A percentile compares a stretch with the other conserved stretches of the same genome.
phyloP scores from a whole-genome alignment of 1,140 invertebrate species.

The Laupala kohalensis region DNA sequence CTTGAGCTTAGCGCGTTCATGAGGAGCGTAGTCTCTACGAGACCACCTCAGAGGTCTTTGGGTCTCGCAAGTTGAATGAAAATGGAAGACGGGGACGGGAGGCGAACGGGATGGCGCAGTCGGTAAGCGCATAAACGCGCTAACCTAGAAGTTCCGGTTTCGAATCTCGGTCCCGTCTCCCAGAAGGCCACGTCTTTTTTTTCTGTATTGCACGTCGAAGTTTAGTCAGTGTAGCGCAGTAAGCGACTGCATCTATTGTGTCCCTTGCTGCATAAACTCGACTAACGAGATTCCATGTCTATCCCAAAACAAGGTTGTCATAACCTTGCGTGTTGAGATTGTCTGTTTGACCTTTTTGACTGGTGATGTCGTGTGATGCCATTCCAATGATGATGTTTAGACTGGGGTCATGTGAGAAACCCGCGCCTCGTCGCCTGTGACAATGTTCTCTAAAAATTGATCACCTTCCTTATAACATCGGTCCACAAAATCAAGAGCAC shows the following conservation, averaged over 20 bases:
- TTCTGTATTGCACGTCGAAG: conserved; percentile 13
- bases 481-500: conserved; percentile 5
- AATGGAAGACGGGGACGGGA: no score
- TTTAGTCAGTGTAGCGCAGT: no score
- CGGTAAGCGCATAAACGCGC: no score
- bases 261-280: conserved; percentile 19
- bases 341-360: not conserved
- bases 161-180: no score
- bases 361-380: conserved; percentile 3
- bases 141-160: no score
- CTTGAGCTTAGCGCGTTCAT: no score
- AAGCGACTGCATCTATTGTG: conserved; percentile 19
- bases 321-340: conserved; percentile 11
- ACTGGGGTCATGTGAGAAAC: conserved; percentile 18
- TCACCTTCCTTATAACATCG: conserved; percentile 13
- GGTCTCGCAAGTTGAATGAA: no score
- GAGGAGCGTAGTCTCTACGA: no score
- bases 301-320: conserved; percentile 20
- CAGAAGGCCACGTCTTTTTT: no score
- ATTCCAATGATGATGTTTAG: conserved; percentile 17
- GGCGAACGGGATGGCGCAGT: no score
- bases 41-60: no score
- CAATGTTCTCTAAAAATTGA: conserved; percentile 16
- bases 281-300: conserved; percentile 19
- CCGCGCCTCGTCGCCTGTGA: conserved; percentile 22